phyloP scores from a whole-genome alignment of 2,797 vertebrate genomes.

The Pangasius krempfi region DNA sequence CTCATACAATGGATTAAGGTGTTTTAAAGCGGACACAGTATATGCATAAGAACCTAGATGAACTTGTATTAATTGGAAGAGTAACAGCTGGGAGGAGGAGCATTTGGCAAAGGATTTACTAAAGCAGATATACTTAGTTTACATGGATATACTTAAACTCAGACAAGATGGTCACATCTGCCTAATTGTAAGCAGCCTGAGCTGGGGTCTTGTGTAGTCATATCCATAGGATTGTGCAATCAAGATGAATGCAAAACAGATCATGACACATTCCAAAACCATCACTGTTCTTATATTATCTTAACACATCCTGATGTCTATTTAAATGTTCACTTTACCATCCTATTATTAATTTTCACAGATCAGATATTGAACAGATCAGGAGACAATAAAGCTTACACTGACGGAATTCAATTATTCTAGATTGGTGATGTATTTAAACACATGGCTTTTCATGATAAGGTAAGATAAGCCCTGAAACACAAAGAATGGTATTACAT shows the following conservation, averaged over 20 bases:
- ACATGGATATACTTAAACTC: background rate
- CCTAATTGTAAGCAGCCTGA: background rate
- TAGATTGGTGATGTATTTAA: background rate
- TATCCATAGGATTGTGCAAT: background rate
- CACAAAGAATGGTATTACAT: background rate
- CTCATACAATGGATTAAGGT: background rate
- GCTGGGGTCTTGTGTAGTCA: background rate
- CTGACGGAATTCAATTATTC: slow-evolving; percentile 4
- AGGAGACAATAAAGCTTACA: background rate
- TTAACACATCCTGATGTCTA: background rate
- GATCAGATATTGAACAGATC: slow-evolving; percentile 6
- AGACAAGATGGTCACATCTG: background rate
- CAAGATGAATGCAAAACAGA: slow-evolving; percentile 9
- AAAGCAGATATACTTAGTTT: slow-evolving; percentile 16
- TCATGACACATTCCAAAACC: background rate
- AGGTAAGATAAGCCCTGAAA: background rate
- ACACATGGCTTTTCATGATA: background rate
- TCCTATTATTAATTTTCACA: background rate
- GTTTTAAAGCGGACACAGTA: background rate
- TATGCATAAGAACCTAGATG: background rate
- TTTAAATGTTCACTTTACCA: background rate
- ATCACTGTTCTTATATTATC: background rate
- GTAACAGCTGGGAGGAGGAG: background rate
- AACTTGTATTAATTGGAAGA: slow-evolving; percentile 1
- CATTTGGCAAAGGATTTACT: slow-evolving; percentile 18